Evolutionary conservation across 2,888 invertebrate species (phyloP).

Genomic region (Crepidodera aurea): DNA sequence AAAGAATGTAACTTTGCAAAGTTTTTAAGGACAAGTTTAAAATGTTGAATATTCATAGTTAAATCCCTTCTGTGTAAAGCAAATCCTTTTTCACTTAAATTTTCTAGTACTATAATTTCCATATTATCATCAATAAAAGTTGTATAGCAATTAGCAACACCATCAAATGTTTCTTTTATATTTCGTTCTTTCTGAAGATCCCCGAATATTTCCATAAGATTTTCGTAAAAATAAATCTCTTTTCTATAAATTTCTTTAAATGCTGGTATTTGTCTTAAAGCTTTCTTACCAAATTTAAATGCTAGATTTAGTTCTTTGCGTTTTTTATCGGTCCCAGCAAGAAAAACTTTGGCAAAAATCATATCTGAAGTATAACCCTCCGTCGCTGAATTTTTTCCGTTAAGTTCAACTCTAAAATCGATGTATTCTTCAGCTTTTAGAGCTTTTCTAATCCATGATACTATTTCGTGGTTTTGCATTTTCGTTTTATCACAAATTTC

Average conservation of each 20-base stretch:
- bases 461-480: constrained; percentile 13
- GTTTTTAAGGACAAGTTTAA: constrained; percentile 29
- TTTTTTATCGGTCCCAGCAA: constrained; percentile 1
- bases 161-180: constrained; percentile 22
- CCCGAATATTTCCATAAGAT: constrained; percentile 30
- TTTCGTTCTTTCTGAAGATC: constrained; percentile 32
- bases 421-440: constrained; percentile 24
- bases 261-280: constrained; percentile 4
- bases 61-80: constrained; percentile 28
- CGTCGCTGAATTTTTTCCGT: constrained; percentile 28
- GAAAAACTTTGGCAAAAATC: constrained; percentile 27
- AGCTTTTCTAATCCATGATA: constrained; percentile 20
- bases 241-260: constrained; percentile 27
- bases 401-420: constrained; percentile 24
- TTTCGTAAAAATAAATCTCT: constrained; percentile 37
- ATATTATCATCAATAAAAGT: constrained; percentile 18
- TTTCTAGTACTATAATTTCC: constrained; percentile 38
- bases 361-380: constrained; percentile 36
- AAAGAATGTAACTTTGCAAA: constrained; percentile 42
- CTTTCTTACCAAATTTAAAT: constrained; percentile 28
- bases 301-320: constrained; percentile 22
- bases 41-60: constrained; percentile 34
- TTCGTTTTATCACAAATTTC: too few species aligned
- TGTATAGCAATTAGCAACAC: constrained; percentile 32
- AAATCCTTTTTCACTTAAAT: constrained; percentile 35